Percentiles rank a stretch among this genome's conserved stretches.
phyloP scores from a whole-genome alignment of 2,797 vertebrate species.

The Carcharodon carcharias region DNA sequence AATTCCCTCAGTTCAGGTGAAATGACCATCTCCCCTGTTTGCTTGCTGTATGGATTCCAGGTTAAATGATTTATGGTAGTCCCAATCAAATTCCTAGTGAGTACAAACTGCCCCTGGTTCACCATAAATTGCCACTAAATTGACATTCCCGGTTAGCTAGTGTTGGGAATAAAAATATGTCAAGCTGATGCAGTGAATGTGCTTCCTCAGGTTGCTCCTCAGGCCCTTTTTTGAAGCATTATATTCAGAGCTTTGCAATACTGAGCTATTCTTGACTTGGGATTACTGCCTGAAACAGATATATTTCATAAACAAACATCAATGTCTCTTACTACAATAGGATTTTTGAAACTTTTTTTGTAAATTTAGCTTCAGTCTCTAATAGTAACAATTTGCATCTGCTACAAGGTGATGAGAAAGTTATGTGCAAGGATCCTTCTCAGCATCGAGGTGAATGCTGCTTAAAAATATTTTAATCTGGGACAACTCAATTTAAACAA shows the following conservation, averaged over 20 bases:
- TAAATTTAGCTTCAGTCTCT: neutral
- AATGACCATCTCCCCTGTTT: neutral
- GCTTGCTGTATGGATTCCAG: neutral
- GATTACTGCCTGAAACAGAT: neutral
- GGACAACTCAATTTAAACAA: neutral
- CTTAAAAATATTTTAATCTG: neutral
- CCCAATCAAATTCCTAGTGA: neutral
- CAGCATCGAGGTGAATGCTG: neutral
- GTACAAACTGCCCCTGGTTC: neutral
- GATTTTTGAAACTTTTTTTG: neutral
- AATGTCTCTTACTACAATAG: neutral
- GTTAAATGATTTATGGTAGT: neutral
- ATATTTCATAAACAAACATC: neutral
- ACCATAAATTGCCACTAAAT: constrained; percentile 16
- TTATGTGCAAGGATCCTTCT: neutral
- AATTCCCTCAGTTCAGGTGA: neutral
- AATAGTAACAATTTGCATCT: neutral
- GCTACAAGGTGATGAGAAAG: neutral
- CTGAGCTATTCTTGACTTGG: neutral
- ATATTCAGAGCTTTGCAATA: neutral
- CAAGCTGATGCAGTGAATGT: neutral
- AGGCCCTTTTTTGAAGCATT: neutral
- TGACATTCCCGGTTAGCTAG: neutral
- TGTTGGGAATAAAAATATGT: neutral
- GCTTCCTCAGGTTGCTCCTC: neutral